Percentiles rank a stretch among this genome's conserved stretches.
Evolutionary conservation across 2,113 vertebrate species (phyloP).

Genomic region (Poeciliopsis prolifica): DNA sequence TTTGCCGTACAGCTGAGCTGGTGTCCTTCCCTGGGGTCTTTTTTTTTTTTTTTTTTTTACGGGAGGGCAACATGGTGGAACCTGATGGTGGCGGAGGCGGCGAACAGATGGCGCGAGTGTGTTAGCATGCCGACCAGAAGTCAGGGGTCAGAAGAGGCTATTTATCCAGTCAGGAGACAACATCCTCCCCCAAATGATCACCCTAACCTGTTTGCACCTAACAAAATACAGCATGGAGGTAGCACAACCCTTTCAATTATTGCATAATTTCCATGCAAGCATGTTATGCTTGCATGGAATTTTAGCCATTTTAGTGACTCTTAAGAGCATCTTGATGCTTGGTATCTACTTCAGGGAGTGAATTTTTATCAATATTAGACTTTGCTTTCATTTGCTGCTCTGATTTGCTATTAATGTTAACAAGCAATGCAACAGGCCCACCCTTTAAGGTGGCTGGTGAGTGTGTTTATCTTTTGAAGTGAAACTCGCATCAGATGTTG

Average conservation of each 20-base stretch:
- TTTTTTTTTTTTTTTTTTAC: constrained; percentile 42
- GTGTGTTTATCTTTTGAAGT: no score
- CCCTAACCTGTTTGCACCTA: constrained; percentile 28
- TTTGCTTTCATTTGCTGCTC: no score
- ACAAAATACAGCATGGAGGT: neutral
- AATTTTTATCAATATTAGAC: no score
- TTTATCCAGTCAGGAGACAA: constrained; percentile 36
- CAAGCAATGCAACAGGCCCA: no score
- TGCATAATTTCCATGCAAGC: neutral
- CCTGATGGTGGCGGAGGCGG: constrained; percentile 26
- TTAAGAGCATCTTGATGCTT: no score
- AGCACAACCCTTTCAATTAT: neutral
- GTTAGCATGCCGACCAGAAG: constrained; percentile 49
- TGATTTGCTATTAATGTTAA: no score
- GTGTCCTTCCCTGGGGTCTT: constrained; percentile 37
- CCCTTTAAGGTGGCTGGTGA: no score
- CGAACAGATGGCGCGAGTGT: constrained; percentile 62
- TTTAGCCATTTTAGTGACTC: no score
- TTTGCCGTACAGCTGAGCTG: constrained; percentile 37
- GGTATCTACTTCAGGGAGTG: no score
- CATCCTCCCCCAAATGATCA: constrained; percentile 36
- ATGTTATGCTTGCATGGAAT: neutral
- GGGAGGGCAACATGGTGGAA: constrained; percentile 11
- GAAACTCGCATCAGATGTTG: no score
- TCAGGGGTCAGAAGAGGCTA: constrained; percentile 53